Base-by-base conservation (phyloP, 1,140 invertebrate species). In the Drosophila carrolli region DNA sequence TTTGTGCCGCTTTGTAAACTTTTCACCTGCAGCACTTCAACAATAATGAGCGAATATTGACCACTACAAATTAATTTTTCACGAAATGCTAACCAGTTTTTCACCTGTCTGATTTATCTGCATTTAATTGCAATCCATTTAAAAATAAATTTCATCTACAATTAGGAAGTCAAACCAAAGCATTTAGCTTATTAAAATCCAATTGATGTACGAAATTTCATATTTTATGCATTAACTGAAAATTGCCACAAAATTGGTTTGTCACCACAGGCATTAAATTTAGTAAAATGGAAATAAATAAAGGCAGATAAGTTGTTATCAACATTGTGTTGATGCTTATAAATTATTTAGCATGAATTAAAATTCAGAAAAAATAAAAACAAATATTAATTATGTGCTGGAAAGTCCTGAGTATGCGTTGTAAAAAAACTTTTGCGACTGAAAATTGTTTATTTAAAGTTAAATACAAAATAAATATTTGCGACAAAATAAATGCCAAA, bases 401-500 rank as follows among this genome's bases (percentile, higher is more conserved):
- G 13, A 48, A 81, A 71, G 48, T 53, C 19, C 56, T 32, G 27
- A 43, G 46, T 14, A 23, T n/a, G 11, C 35, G 38, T 23, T 37
- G 19, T 38, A 32, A 37, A 35, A 57, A 71, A 72, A 54, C 23
- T 56, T 71, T 44, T 46, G 16, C 13, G 10, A 16, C 23, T 41
- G 13, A 62, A 48, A 50, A 63, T 60, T 75, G 66, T 82, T 86
- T 78, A 61, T 70, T 75, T 63, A 40, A 77, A 76, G 62, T 77
- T 76, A 76, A 76, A 63, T 82, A 68, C 50, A 76, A 61, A 60
- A 66, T 60, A 78, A 75, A 88, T 78, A 65, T 76, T 60, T 75
- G 65, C 61, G 53, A 63, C 75, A 54, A 78, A 72, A 75, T 74
- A 81, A 85, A 81, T 63, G 60, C 68, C 13, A 66, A 75, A 65